Evolutionary conservation across 2,113 vertebrate species (phyloP), one percentile per base, ranked within the genome.

Genomic region (Notechis scutatus): DNA sequence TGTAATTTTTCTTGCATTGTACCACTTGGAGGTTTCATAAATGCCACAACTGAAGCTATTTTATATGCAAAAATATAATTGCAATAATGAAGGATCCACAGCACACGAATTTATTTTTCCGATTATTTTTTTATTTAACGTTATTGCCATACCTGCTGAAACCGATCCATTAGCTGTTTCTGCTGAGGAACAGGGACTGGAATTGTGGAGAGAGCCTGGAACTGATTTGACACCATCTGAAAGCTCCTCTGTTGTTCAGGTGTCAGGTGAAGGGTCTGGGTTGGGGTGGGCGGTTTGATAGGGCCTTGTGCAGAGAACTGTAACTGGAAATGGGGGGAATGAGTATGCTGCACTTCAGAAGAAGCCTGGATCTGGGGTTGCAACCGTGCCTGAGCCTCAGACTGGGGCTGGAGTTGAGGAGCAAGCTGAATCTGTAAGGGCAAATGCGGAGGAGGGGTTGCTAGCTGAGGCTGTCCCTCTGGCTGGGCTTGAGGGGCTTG

Each of bases 141-240:
- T 8, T 18, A 74, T 34, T 89, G 2, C 1, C 14, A 94, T 97
- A 99, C 99, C 98, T 99, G 99, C 95, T 98, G 98, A 87, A 99
- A 98, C 94, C 98, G 98, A 59, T 99, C 99, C 96, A 99, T 96
- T 50, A 99, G 96, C 95, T 98, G 98, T 96, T 99, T 99, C 95
- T 98, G 98, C 93, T 98, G 98, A 69, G 97, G 96, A 21, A 97
- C 96, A 9, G 98, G 97, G 89, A 97, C 98, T 24, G 96, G 87
- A 74, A 99, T 97, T 45, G 98, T 93, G 0, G 98, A 97, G 95
- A 98, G 97, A 9, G 98, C 96, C 93, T 98, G 98, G 92, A 99
- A 98, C 94, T 98, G 98, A 64, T 97, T 94, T 15, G 97, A 97
- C 74, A 99, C 94, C 94, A 99, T 94, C 93, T 99, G 98, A 87